Conservation (phyloP, 1,140 invertebrate genomes). For the Ruditapes philippinarum region DNA sequence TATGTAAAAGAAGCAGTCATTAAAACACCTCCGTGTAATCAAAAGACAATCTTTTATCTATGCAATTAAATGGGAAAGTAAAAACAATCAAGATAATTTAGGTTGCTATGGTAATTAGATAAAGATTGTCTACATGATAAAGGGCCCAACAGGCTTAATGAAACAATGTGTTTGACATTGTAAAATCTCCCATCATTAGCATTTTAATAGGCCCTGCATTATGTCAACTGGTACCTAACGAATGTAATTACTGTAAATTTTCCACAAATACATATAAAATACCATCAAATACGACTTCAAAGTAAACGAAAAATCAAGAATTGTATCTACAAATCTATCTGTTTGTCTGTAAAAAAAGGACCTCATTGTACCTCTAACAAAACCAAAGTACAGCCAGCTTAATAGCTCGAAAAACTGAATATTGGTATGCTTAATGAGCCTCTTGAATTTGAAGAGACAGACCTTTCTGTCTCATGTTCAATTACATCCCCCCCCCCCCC, state of each 20-base stretch:
- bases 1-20: constrained; percentile 13
- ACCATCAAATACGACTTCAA: background rate
- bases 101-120: constrained; percentile 43
- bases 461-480: no score
- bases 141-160: background rate
- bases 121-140: constrained; percentile 22
- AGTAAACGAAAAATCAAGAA: background rate
- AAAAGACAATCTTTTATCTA: constrained; percentile 9
- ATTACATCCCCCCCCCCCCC: no score
- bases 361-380: no score
- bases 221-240: background rate
- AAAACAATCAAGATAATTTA: constrained; percentile 54
- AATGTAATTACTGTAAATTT: constrained; percentile 10
- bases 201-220: constrained; percentile 46
- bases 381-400: no score
- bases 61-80: constrained; percentile 36
- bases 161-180: constrained; percentile 29
- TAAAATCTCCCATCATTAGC: constrained; percentile 9
- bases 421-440: no score
- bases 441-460: no score
- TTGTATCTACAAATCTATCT: no score
- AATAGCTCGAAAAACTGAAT: no score
- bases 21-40: constrained; percentile 32
- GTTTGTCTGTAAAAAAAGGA: no score
- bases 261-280: background rate